Conservation (phyloP, 2,113 vertebrate genomes). For the Synchiropus splendidus region DNA sequence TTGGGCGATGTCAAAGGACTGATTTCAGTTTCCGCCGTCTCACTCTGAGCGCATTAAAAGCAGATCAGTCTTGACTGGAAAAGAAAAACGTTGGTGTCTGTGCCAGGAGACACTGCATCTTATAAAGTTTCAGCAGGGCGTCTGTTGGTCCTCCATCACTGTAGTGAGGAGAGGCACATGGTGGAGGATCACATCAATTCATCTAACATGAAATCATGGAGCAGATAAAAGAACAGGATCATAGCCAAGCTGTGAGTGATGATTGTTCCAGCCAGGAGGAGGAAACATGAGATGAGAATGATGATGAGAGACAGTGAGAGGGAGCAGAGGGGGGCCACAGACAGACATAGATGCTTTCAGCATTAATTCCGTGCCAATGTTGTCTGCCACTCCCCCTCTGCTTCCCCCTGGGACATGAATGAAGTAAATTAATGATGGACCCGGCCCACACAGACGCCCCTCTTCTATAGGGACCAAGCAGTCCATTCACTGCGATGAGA, state of each 20-base stretch:
- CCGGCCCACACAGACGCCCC: slow-evolving; percentile 55
- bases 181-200: slow-evolving; percentile 39
- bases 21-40: slow-evolving; percentile 34
- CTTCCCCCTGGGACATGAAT: slow-evolving; percentile 47
- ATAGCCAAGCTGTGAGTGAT: slow-evolving; percentile 33
- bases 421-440: slow-evolving; percentile 65
- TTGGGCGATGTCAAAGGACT: slow-evolving; percentile 27
- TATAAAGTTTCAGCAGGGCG: slow-evolving; percentile 22
- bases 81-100: slow-evolving; percentile 20
- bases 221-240: slow-evolving; percentile 37
- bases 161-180: slow-evolving; percentile 21
- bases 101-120: slow-evolving; percentile 37
- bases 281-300: slow-evolving; percentile 31
- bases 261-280: slow-evolving; percentile 33
- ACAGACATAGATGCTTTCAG: slow-evolving; percentile 18
- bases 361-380: slow-evolving; percentile 32
- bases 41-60: slow-evolving; percentile 46
- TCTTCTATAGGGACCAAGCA: slow-evolving; percentile 50
- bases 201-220: slow-evolving; percentile 36
- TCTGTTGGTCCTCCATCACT: slow-evolving; percentile 40
- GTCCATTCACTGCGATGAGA: slow-evolving; percentile 63
- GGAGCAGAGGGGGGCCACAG: slow-evolving; percentile 24
- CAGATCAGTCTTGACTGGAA: slow-evolving; percentile 36
- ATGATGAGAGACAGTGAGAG: slow-evolving; percentile 25
- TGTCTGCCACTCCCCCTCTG: slow-evolving; percentile 48